Conservation (phyloP, 2,797 vertebrate species). For the Hapalemur alaotrensis region DNA sequence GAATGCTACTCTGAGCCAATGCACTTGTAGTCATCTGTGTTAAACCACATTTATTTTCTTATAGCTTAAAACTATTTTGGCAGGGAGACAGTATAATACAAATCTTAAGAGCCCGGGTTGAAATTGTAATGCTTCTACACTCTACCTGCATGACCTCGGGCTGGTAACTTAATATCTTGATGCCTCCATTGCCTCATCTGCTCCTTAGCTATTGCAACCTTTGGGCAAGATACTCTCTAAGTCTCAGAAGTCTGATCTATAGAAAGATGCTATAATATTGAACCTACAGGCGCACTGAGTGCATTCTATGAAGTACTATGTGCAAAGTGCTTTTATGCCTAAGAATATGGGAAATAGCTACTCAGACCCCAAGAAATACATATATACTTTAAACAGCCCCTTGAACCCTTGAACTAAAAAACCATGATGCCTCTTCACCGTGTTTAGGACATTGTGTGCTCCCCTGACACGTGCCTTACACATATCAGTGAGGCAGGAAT, state of each 20-base stretch:
- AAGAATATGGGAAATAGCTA: not conserved
- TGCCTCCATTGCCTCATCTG: not conserved
- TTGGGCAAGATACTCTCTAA: too few relatives aligned
- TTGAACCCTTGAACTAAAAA: not conserved
- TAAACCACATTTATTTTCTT: not conserved
- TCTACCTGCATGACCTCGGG: not conserved
- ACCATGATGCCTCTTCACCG: not conserved
- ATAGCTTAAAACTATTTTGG: not conserved
- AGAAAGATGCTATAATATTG: not conserved
- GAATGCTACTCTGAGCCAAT: not conserved
- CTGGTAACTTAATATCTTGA: not conserved
- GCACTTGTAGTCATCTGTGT: too few relatives aligned
- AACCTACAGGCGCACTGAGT: not conserved
- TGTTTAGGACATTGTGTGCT: not conserved
- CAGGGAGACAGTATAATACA: rapidly evolving
- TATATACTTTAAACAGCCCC: not conserved
- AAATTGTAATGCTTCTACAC: not conserved
- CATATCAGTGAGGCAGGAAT: not conserved
- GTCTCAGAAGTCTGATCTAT: not conserved
- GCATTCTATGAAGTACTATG: not conserved
- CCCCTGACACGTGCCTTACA: not conserved
- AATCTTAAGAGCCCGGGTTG: not conserved
- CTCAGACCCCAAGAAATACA: not conserved
- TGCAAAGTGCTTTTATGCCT: not conserved
- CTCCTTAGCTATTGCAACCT: not conserved